Percentiles rank a stretch among this genome's conserved stretches.
Evolutionary conservation across 2,113 vertebrate species (phyloP).

Genomic region (Siniperca knerii): DNA sequence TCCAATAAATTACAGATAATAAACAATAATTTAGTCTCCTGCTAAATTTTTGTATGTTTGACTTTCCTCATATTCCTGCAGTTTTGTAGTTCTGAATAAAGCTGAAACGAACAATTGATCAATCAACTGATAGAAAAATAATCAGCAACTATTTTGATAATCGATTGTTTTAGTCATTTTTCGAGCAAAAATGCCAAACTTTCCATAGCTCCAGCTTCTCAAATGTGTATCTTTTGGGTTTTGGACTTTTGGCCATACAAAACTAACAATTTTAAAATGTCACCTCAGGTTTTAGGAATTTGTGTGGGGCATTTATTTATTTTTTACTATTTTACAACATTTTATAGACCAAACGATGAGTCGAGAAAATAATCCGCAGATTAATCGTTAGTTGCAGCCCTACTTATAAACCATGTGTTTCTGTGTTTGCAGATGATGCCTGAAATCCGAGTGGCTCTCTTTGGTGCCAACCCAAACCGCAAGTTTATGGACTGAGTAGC

Average conservation of each 20-base stretch:
- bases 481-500: slow-evolving; percentile 94
- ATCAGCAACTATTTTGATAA: no score
- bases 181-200: not conserved
- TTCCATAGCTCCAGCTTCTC: not conserved
- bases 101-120: not conserved
- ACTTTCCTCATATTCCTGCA: not conserved
- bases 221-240: not conserved
- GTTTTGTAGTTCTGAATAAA: not conserved
- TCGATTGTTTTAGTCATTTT: not conserved
- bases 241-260: not conserved
- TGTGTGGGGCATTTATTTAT: not conserved
- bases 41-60: not conserved
- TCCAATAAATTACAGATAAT: not conserved
- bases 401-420: not conserved
- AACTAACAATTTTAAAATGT: not conserved
- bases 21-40: no score
- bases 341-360: not conserved
- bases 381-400: not conserved
- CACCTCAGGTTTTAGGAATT: not conserved
- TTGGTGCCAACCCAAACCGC: slow-evolving; percentile 95
- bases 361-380: not conserved
- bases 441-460: slow-evolving; percentile 94
- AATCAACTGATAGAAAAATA: no score
- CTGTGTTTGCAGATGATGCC: slow-evolving; percentile 94
- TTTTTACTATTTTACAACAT: not conserved